Conservation (phyloP, 2,797 vertebrate species). For the Aselliscus stoliczkanus region DNA sequence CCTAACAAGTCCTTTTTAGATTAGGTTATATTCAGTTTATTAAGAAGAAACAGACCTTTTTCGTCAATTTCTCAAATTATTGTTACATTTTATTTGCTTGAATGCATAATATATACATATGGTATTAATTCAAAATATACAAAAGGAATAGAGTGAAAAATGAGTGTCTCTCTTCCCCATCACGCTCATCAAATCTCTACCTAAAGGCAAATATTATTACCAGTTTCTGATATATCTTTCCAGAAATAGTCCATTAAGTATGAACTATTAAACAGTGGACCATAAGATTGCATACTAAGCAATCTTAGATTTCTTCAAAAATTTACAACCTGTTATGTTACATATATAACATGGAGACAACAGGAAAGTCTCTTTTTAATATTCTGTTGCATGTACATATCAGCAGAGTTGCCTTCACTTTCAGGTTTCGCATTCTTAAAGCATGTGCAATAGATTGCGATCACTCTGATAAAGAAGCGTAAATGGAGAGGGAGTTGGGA, state of each 20-base stretch:
- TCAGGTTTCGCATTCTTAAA: background rate
- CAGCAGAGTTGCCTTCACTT: background rate
- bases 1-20: conserved; percentile 27
- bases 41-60: conserved; percentile 43
- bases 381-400: background rate
- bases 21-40: conserved; percentile 1
- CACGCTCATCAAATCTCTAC: background rate
- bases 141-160: background rate
- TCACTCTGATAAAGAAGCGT: background rate
- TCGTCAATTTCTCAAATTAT: conserved; percentile 36
- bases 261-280: background rate
- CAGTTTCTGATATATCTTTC: background rate
- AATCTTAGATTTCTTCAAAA: conserved; percentile 9
- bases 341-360: background rate
- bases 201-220: background rate
- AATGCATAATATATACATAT: background rate
- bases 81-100: conserved; percentile 41
- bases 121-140: conserved; percentile 40
- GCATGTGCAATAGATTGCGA: background rate
- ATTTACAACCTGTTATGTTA: background rate
- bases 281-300: background rate
- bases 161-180: background rate
- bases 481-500: background rate
- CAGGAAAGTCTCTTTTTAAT: background rate
- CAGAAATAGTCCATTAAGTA: background rate